phyloP scores from a whole-genome alignment of 2,113 vertebrate genomes.

The Leptobrachium leishanense region DNA sequence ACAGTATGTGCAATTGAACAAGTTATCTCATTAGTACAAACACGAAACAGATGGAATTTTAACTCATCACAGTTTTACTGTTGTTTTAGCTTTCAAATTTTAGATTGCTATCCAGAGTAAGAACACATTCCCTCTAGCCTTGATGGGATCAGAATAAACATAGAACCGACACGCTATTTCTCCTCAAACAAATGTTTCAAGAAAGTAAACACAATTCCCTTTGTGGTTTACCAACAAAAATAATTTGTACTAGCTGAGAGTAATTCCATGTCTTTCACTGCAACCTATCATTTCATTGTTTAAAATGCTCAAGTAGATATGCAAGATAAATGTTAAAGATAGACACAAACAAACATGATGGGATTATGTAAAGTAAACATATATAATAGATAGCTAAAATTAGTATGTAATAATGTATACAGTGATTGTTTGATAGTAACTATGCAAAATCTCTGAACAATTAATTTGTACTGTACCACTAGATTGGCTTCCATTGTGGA shows the following conservation, averaged over 20 bases:
- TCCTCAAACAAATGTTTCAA: constrained; percentile 20
- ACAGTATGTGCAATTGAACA: constrained; percentile 25
- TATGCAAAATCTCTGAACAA: too few species aligned
- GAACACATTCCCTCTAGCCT: constrained; percentile 10
- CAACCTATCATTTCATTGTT: not conserved
- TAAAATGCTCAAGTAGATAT: not conserved
- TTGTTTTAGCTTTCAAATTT: constrained; percentile 15
- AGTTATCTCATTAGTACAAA: constrained; percentile 44
- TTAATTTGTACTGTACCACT: too few species aligned
- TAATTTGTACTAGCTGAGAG: constrained; percentile 8
- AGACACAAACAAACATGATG: not conserved
- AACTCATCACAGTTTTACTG: constrained; percentile 29
- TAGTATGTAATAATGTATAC: not conserved
- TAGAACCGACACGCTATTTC: not conserved
- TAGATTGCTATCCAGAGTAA: constrained; percentile 36
- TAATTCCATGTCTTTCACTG: not conserved
- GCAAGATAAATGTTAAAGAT: not conserved
- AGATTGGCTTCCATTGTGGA: too few species aligned
- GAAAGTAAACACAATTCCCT: constrained; percentile 15
- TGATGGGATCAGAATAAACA: constrained; percentile 20
- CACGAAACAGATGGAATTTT: constrained; percentile 35
- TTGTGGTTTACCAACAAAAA: constrained; percentile 28
- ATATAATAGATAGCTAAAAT: not conserved
- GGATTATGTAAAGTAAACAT: not conserved
- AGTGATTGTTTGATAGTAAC: not conserved